Conservation (phyloP, 2,113 vertebrate genomes). For the Orcinus orca region DNA sequence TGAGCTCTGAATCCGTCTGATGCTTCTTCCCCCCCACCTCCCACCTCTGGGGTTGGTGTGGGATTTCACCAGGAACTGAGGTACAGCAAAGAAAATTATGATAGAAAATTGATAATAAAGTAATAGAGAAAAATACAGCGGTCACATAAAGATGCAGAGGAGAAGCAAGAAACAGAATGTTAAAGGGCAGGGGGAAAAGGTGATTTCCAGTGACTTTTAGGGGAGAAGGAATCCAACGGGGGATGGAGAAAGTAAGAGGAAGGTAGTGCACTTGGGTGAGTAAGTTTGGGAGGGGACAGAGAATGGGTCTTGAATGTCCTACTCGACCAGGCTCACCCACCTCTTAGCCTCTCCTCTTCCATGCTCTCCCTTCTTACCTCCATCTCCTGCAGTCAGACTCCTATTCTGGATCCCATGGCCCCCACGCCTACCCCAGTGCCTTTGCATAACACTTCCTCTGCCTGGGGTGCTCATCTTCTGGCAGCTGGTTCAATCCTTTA, state of each 20-base stretch:
- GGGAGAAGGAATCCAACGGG: not conserved
- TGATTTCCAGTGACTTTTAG: not conserved
- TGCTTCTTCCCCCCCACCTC: fast-evolving
- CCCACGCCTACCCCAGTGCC: not conserved
- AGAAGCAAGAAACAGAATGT: not conserved
- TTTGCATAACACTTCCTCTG: not conserved
- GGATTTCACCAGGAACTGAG: not conserved
- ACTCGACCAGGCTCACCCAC: not conserved
- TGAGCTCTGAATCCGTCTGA: not conserved
- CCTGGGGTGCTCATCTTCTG: not conserved
- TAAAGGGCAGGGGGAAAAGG: not conserved
- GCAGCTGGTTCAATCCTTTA: not conserved
- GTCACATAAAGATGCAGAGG: not conserved
- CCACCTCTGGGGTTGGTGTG: not conserved
- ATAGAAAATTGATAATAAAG: not conserved
- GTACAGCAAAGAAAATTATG: not conserved
- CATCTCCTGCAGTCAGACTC: not conserved
- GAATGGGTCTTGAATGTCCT: not conserved
- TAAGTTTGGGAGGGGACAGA: not conserved
- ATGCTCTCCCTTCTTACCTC: not conserved
- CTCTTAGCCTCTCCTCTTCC: not conserved
- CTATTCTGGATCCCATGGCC: not conserved
- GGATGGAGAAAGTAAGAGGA: not conserved
- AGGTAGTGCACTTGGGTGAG: fast-evolving
- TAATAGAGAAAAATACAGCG: not conserved